A percentile compares a stretch with the other conserved stretches of the same genome.
phyloP scores from a whole-genome alignment of 2,797 vertebrate genomes.

The Lerista edwardsae region DNA sequence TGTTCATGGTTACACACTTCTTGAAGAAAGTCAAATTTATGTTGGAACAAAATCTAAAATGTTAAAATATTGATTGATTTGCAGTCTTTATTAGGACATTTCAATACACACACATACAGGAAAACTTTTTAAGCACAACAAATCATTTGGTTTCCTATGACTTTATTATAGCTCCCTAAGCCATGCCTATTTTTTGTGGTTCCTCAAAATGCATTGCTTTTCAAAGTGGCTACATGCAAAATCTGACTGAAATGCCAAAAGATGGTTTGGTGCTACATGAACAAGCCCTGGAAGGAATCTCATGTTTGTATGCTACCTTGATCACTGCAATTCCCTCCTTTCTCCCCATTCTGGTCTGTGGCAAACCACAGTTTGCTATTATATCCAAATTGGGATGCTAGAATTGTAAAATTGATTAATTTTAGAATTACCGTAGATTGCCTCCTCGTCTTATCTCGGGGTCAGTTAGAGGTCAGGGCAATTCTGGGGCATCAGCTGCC shows the following conservation, averaged over 20 bases:
- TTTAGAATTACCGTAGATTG: not conserved
- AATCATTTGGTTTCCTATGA: rapidly evolving
- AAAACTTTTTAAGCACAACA: not conserved
- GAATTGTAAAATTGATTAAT: not conserved
- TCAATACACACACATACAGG: rapidly evolving
- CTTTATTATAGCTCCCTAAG: not conserved
- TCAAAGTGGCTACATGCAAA: not conserved
- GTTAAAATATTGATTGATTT: slow-evolving; percentile 33
- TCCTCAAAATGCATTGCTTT: not conserved
- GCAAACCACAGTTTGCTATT: not conserved
- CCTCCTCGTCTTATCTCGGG: too few species aligned
- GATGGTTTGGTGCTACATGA: not conserved
- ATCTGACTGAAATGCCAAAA: not conserved
- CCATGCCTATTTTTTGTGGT: not conserved
- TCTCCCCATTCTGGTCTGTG: too few species aligned
- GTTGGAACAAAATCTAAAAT: slow-evolving; percentile 87
- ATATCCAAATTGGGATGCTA: not conserved
- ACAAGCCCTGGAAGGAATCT: too few species aligned
- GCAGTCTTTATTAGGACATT: not conserved
- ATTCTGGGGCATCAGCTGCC: too few species aligned
- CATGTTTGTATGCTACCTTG: too few species aligned
- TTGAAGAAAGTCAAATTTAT: slow-evolving; percentile 97
- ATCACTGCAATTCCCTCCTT: not conserved
- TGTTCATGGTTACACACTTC: slow-evolving; percentile 98
- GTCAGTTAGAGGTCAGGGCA: too few species aligned